Base-by-base conservation (phyloP, 2,113 vertebrate species). In the Megaceryle torquata region DNA sequence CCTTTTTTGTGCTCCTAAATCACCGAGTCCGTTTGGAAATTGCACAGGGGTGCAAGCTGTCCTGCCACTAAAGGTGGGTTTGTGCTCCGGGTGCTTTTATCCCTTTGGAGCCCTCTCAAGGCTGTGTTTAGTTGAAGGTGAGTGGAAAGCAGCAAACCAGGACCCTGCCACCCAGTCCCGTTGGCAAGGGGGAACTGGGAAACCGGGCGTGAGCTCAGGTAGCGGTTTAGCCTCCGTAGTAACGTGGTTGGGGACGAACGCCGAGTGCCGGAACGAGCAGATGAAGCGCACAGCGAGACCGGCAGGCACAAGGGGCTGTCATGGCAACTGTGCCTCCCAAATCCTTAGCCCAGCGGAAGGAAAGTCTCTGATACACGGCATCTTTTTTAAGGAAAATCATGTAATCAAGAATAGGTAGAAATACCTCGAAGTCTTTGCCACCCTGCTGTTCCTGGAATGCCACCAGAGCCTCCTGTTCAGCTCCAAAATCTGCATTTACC, bases 261-360 rank as follows among this genome's bases (percentile, higher is more conserved):
- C 37, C 2, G 5, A 50, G 53, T 1, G 59, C 71, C 81, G 94
- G 87, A 33, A 26, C 1, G 28, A 84, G 82, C 67, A 28, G 92
- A 20, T 13, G 82, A 91, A 46, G 24, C 1, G 5, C 10, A 4
- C 75, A 31, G 83, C 28, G 4, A 28, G 31, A 35, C 25, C 19
- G 4, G 56, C 28, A 29, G 46, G 56, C 17, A 2, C 15, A 5
- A 69, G 71, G 75, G 87, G 96, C 95, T 96, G 87, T 84, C 94
- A 86, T 91, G 91, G 88, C 91, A 96, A 93, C 95, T 77, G 72
- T 35, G 75, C 88, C 51, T 91, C 56, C 72, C 0, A 2, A 57
- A 68, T 46, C 86, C 51, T 70, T 35, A 56, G 76, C 63, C 63
- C 48, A 15, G 46, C 5, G 1, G 6, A 19, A 83, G 78, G 74